Evolutionary conservation across 2,888 invertebrate genomes (phyloP).

Genomic region (Heliconius ismenius): DNA sequence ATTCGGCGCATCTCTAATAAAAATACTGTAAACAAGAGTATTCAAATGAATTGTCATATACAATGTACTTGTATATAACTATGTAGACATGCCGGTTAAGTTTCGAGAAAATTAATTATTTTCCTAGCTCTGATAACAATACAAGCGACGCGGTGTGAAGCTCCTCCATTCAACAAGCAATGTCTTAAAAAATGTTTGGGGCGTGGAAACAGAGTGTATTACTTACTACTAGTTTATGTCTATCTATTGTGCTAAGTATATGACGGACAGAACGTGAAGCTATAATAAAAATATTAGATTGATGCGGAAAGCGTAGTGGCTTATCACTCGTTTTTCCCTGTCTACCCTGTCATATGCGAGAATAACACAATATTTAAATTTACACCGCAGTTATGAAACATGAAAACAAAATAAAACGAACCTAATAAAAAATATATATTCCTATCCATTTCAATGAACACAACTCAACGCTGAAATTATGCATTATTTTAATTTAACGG

Average conservation of each 20-base stretch:
- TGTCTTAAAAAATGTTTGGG: too few species aligned
- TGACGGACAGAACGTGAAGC: background rate
- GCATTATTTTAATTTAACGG: slow-evolving; percentile 16
- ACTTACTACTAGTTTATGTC: background rate
- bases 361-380: background rate
- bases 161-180: too few species aligned
- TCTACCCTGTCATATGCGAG: background rate
- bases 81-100: too few species aligned
- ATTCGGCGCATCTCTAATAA: too few species aligned
- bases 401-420: background rate
- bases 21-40: too few species aligned
- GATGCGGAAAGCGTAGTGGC: background rate
- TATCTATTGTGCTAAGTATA: background rate
- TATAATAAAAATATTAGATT: background rate
- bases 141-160: too few species aligned
- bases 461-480: background rate
- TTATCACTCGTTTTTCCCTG: background rate
- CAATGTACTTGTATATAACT: too few species aligned
- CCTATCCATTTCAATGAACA: background rate
- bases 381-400: background rate
- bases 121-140: too few species aligned
- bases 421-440: background rate
- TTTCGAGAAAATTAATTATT: too few species aligned
- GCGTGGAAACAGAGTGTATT: background rate
- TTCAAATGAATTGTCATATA: too few species aligned